Percentiles rank a stretch among this genome's conserved stretches.
Evolutionary conservation across 2,113 vertebrate genomes (phyloP).

Genomic region (Cephalopholis sonnerati): DNA sequence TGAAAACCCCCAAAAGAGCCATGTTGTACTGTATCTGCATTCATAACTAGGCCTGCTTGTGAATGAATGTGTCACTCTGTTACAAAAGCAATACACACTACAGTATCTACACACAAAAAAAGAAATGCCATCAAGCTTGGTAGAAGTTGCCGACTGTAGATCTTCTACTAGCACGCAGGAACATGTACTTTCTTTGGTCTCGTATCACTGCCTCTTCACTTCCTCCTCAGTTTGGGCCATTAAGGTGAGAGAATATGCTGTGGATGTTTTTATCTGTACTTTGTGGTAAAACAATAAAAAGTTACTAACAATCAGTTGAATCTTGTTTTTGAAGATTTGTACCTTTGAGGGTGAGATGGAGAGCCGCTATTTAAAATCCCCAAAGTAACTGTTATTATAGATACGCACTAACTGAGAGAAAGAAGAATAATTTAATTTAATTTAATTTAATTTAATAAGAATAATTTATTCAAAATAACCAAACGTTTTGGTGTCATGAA

Average conservation of each 20-base stretch:
- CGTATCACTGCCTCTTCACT: slow-evolving; percentile 72
- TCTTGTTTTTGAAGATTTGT: slow-evolving; percentile 36
- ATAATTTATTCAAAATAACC: background rate
- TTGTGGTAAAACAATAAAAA: slow-evolving; percentile 81
- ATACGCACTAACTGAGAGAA: background rate
- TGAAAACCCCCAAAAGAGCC: slow-evolving; percentile 68
- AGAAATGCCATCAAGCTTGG: slow-evolving; percentile 59
- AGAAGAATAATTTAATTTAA: too few species aligned
- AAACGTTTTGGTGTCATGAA: background rate
- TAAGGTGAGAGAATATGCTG: slow-evolving; percentile 69
- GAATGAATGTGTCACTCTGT: slow-evolving; percentile 83
- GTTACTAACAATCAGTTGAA: slow-evolving; percentile 56
- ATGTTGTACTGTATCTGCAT: slow-evolving; percentile 76
- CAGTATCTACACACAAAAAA: slow-evolving; percentile 57
- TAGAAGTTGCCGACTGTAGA: slow-evolving; percentile 67
- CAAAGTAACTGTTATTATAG: background rate
- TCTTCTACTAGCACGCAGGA: slow-evolving; percentile 64
- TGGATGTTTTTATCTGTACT: slow-evolving; percentile 82
- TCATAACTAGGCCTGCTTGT: slow-evolving; percentile 82
- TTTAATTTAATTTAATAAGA: too few species aligned
- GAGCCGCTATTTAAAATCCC: background rate
- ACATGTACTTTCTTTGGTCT: slow-evolving; percentile 64
- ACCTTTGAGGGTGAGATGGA: background rate
- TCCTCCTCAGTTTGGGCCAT: slow-evolving; percentile 66
- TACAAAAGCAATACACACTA: slow-evolving; percentile 80